Percentiles rank a stretch among this genome's conserved stretches.
Conservation (phyloP, 2,888 invertebrate species). For the Campoplex nolae region DNA sequence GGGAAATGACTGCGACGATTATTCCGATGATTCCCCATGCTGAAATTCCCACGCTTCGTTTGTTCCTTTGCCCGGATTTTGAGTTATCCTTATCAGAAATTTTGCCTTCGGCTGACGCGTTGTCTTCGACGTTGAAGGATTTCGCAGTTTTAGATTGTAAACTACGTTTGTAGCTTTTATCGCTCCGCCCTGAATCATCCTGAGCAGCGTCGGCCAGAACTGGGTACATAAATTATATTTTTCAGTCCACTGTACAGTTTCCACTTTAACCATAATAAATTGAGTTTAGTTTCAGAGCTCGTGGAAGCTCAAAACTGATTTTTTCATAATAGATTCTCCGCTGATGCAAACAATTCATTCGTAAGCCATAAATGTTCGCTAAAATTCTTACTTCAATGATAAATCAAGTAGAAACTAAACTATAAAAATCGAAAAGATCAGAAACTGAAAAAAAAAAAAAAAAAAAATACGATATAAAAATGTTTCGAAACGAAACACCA, state of each 20-base stretch:
- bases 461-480: neutral
- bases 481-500: neutral
- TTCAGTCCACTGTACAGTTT: too few relatives aligned
- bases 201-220: neutral
- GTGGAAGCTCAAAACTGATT: too few relatives aligned
- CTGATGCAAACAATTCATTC: neutral
- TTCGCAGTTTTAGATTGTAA: neutral
- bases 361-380: neutral
- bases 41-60: conserved; percentile 82
- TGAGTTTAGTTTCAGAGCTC: neutral
- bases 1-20: conserved; percentile 85
- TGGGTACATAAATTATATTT: neutral
- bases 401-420: neutral
- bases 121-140: neutral
- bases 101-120: neutral
- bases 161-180: conserved; percentile 3
- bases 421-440: neutral
- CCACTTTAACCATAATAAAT: neutral
- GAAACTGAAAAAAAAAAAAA: neutral
- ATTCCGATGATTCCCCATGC: conserved; percentile 89
- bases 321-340: neutral
- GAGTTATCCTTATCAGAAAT: neutral
- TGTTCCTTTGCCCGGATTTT: neutral
- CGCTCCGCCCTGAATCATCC: neutral
- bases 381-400: neutral